These are phyloP conservation scores for Callinectes sapidus DNA, from an alignment of 2,888 invertebrate species.

Conservation along the genomic window DNA sequence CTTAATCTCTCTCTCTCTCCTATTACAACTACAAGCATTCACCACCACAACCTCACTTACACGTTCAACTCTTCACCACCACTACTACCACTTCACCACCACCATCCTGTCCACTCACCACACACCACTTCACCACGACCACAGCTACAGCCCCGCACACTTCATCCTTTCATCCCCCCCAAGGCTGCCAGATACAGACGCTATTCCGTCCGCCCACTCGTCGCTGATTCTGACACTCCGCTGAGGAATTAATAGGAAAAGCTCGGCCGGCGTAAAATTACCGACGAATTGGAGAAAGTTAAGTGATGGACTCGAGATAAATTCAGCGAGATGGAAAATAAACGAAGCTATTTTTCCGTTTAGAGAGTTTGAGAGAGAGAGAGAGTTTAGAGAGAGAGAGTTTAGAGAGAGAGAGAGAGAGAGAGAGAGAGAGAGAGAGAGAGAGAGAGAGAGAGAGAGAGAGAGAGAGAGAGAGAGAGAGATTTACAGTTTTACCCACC, in stretches of 20 bases:
- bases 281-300: neutral
- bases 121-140: neutral
- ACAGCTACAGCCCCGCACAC: neutral
- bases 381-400: neutral
- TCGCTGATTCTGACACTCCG: neutral
- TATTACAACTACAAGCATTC: too few species aligned
- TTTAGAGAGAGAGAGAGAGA: constrained; percentile 2
- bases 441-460: constrained; percentile 21
- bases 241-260: neutral
- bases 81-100: neutral
- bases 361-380: neutral
- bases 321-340: neutral
- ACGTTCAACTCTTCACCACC: neutral
- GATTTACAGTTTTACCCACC: too few species aligned
- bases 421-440: constrained; percentile 20
- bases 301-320: neutral
- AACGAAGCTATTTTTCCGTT: neutral
- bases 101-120: too few species aligned
- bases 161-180: neutral
- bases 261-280: neutral
- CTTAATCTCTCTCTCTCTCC: neutral
- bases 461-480: too few species aligned
- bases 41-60: neutral
- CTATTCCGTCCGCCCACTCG: constrained; percentile 2
- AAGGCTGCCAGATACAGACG: neutral